These are phyloP conservation scores for Shargacucullia verbasci DNA, from an alignment of 2,888 invertebrate species.

Conservation along the genomic window DNA sequence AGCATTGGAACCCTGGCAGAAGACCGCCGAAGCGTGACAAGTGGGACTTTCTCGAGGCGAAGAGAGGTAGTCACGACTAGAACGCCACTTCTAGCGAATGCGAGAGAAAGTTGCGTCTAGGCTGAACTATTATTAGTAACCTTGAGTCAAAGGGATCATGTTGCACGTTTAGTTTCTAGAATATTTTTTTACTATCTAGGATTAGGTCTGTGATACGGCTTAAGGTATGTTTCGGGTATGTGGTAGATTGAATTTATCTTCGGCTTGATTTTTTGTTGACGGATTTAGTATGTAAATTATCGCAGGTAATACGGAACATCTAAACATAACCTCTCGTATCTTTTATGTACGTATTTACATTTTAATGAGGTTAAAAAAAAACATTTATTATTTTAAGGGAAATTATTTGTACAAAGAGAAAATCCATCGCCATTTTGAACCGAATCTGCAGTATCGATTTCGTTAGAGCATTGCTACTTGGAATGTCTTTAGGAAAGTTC, in stretches of 20 bases:
- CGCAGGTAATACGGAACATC: background rate
- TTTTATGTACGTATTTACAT: no score
- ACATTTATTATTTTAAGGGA: no score
- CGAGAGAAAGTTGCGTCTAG: slow-evolving; percentile 92
- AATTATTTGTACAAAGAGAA: no score
- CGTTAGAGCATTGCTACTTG: no score
- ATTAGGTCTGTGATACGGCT: slow-evolving; percentile 48
- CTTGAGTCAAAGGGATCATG: slow-evolving; percentile 58
- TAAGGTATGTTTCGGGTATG: slow-evolving; percentile 20
- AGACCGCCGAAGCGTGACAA: slow-evolving; percentile 81
- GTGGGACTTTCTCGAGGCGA: slow-evolving; percentile 81
- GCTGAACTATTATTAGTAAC: slow-evolving; percentile 47
- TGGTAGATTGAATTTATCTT: background rate
- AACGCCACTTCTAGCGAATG: slow-evolving; percentile 91
- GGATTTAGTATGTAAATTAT: background rate
- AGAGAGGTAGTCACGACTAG: slow-evolving; percentile 92
- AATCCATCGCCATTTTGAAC: no score
- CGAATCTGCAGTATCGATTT: no score
- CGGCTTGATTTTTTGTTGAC: background rate
- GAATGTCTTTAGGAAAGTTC: no score
- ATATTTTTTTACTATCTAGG: slow-evolving; percentile 54
- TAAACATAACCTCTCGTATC: background rate
- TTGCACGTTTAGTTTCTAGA: slow-evolving; percentile 44
- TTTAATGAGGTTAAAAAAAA: no score
- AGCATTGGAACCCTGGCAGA: slow-evolving; percentile 82